phyloP scores from a whole-genome alignment of 2,113 vertebrate genomes.

The Ursus arctos region DNA sequence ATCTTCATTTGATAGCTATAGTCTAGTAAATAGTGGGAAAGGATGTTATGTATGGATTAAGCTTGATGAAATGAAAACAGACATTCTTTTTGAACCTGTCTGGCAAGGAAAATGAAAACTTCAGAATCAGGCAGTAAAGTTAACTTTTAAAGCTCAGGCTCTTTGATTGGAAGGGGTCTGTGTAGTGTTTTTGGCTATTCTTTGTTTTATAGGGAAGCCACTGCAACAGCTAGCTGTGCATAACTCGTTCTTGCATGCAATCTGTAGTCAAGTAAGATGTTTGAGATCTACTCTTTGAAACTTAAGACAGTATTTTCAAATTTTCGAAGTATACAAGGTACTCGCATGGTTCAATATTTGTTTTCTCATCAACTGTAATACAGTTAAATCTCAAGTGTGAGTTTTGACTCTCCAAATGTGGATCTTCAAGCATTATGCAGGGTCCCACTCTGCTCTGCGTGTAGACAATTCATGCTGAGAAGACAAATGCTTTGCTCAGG shows the following conservation, averaged over 20 bases:
- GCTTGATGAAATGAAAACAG: constrained; percentile 92
- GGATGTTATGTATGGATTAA: constrained; percentile 91
- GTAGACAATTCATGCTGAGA: constrained; percentile 77
- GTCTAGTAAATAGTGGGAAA: constrained; percentile 91
- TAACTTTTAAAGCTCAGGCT: constrained; percentile 88
- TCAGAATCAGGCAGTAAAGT: constrained; percentile 91
- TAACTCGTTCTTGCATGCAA: constrained; percentile 60
- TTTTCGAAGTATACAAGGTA: constrained; percentile 32
- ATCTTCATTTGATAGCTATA: constrained; percentile 91
- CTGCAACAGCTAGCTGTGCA: constrained; percentile 60
- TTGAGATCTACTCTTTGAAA: constrained; percentile 76
- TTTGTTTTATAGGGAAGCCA: constrained; percentile 86
- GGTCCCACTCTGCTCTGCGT: constrained; percentile 39
- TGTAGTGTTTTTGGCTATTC: constrained; percentile 84
- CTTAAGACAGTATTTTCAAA: constrained; percentile 53
- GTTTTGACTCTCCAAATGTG: constrained; percentile 58
- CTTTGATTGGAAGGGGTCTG: constrained; percentile 92
- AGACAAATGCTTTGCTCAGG: constrained; percentile 72
- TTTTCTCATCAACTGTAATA: constrained; percentile 41
- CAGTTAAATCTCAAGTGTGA: constrained; percentile 53
- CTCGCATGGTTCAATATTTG: constrained; percentile 15
- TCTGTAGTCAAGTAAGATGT: constrained; percentile 56
- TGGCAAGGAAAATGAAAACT: constrained; percentile 90
- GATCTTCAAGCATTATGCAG: constrained; percentile 34
- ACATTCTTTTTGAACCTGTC: constrained; percentile 93